Percentiles rank a stretch among this genome's conserved stretches.
phyloP scores from a whole-genome alignment of 1,140 invertebrate species.

The Meloidogyne floridensis region DNA sequence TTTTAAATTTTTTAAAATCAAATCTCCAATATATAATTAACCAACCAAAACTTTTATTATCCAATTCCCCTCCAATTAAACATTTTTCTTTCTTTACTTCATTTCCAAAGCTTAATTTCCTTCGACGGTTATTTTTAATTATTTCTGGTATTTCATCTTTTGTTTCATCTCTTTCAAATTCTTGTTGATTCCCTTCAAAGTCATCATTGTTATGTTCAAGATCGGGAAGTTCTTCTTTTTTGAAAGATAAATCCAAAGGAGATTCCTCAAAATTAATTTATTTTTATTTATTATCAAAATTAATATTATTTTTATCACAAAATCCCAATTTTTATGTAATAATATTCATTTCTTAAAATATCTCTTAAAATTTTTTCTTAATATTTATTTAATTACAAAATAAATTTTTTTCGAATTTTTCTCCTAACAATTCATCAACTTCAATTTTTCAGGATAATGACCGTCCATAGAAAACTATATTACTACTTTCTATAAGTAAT shows the following conservation, averaged over 20 bases:
- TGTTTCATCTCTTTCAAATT: conserved; percentile 5
- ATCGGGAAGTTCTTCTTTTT: background rate
- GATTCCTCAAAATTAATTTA: background rate
- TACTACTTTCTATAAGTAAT: background rate
- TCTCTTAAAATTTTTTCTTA: background rate
- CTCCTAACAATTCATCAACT: background rate
- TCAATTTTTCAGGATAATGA: background rate
- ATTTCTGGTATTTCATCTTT: conserved; percentile 9
- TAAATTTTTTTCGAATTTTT: background rate
- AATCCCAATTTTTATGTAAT: no score
- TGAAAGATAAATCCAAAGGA: conserved; percentile 9
- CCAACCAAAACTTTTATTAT: background rate
- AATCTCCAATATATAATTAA: background rate
- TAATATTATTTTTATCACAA: background rate
- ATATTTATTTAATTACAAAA: background rate
- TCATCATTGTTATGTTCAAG: conserved; percentile 1
- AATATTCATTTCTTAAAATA: background rate
- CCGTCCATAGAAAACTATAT: background rate
- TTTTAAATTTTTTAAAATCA: no score
- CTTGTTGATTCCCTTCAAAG: background rate
- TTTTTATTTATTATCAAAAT: background rate
- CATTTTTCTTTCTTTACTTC: background rate
- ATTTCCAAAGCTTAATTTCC: conserved; percentile 1
- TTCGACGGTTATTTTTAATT: conserved; percentile 1
- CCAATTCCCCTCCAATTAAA: background rate